These are phyloP conservation scores for Gortyna flavago DNA, from an alignment of 2,888 invertebrate species.

Conservation along the genomic window DNA sequence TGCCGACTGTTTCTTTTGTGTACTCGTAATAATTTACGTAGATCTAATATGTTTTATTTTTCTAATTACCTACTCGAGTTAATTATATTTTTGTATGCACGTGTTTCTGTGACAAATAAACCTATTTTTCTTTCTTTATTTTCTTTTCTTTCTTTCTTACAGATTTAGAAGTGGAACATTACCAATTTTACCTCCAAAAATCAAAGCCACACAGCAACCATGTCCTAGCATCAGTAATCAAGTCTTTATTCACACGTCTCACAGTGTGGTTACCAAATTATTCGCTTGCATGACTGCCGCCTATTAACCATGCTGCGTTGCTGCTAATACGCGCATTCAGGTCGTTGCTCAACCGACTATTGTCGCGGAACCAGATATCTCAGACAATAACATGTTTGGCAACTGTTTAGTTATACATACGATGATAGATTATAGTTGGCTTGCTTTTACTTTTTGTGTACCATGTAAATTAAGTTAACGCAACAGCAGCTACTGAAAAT, in stretches of 20 bases:
- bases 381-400: constrained; percentile 67
- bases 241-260: constrained; percentile 48
- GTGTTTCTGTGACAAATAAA: background rate
- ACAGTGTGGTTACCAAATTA: constrained; percentile 60
- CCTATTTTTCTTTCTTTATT: background rate
- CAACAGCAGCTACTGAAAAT: background rate
- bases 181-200: background rate
- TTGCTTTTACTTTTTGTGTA: constrained; percentile 32
- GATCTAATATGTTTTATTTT: background rate
- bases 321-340: constrained; percentile 66
- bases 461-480: constrained; percentile 5
- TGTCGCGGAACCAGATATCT: constrained; percentile 68
- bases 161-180: background rate
- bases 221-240: background rate
- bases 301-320: constrained; percentile 60
- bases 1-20: background rate
- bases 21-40: background rate
- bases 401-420: constrained; percentile 53
- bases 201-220: background rate
- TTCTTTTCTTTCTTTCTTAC: background rate
- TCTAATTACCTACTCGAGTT: background rate
- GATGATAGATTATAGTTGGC: constrained; percentile 32
- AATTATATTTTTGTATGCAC: background rate
- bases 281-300: constrained; percentile 69
- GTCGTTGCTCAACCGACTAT: constrained; percentile 71